Conservation (phyloP, 2,888 invertebrate genomes). For the Acleris cristana region DNA sequence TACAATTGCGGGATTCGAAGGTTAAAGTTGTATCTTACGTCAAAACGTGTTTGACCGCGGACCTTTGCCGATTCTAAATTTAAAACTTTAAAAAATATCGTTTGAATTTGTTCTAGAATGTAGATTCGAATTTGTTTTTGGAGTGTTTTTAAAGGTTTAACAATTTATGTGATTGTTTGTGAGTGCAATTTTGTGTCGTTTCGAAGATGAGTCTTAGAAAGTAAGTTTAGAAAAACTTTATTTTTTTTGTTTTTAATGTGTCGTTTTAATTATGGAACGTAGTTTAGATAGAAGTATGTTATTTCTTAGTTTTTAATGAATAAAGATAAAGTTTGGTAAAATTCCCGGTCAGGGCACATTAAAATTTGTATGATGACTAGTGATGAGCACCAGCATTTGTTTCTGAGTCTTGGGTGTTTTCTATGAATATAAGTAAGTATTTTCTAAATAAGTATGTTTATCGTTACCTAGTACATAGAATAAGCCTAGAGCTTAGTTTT, state of each 20-base stretch:
- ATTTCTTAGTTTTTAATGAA: too few species aligned
- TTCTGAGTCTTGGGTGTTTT: too few species aligned
- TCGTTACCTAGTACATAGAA: too few species aligned
- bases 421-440: too few species aligned
- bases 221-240: constrained; percentile 4
- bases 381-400: too few species aligned
- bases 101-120: constrained; percentile 12
- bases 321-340: too few species aligned
- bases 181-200: constrained; percentile 5
- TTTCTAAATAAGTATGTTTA: too few species aligned
- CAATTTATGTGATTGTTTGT: constrained; percentile 5
- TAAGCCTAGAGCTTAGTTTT: too few species aligned
- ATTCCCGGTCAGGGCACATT: too few species aligned
- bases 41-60: not conserved
- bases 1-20: constrained; percentile 53
- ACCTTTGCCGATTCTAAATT: not conserved
- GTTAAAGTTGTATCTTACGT: constrained; percentile 48
- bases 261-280: not conserved
- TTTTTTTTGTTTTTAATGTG: too few species aligned
- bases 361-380: too few species aligned
- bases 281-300: too few species aligned
- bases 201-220: constrained; percentile 28
- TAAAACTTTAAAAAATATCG: constrained; percentile 1
- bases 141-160: constrained; percentile 3
- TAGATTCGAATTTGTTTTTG: constrained; percentile 4